These are phyloP conservation scores for Xestobium rufovillosum DNA, from an alignment of 2,888 invertebrate species.

Conservation along the genomic window DNA sequence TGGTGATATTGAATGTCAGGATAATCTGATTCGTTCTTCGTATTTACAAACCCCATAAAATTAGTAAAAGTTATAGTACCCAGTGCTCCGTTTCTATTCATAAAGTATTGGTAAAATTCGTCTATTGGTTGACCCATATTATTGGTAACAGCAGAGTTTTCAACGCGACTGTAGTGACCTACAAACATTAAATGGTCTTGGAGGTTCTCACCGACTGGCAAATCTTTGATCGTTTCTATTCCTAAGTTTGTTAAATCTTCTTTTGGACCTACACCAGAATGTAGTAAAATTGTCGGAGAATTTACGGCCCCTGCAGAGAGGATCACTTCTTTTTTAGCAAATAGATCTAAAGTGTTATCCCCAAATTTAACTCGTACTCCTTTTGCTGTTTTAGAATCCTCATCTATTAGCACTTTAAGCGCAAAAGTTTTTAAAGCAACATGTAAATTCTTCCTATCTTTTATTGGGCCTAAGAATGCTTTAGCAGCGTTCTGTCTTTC, in stretches of 20 bases:
- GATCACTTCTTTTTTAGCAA: slow-evolving; percentile 54
- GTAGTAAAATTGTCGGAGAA: slow-evolving; percentile 60
- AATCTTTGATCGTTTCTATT: slow-evolving; percentile 42
- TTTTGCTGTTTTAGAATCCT: slow-evolving; percentile 39
- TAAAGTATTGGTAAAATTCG: slow-evolving; percentile 44
- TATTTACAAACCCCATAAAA: slow-evolving; percentile 48
- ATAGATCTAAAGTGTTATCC: slow-evolving; percentile 27
- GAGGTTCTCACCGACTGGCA: slow-evolving; percentile 50
- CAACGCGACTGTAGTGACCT: slow-evolving; percentile 26
- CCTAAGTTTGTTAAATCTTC: slow-evolving; percentile 44
- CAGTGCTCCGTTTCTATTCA: slow-evolving; percentile 45
- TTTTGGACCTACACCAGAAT: slow-evolving; percentile 57
- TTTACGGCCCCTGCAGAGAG: slow-evolving; percentile 59
- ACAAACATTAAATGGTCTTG: slow-evolving; percentile 48
- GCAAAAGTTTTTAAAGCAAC: slow-evolving; percentile 52
- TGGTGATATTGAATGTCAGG: slow-evolving; percentile 45
- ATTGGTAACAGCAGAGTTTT: slow-evolving; percentile 13
- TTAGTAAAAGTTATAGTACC: slow-evolving; percentile 42
- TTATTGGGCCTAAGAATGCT: slow-evolving; percentile 39
- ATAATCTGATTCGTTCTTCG: slow-evolving; percentile 39
- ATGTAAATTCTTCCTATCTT: slow-evolving; percentile 50
- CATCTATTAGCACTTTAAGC: slow-evolving; percentile 48
- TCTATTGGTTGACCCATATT: slow-evolving; percentile 21
- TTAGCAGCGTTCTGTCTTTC: slow-evolving; percentile 38
- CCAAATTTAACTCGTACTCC: slow-evolving; percentile 42